phyloP scores from a whole-genome alignment of 2,888 invertebrate genomes.

The Dione vanillae region DNA sequence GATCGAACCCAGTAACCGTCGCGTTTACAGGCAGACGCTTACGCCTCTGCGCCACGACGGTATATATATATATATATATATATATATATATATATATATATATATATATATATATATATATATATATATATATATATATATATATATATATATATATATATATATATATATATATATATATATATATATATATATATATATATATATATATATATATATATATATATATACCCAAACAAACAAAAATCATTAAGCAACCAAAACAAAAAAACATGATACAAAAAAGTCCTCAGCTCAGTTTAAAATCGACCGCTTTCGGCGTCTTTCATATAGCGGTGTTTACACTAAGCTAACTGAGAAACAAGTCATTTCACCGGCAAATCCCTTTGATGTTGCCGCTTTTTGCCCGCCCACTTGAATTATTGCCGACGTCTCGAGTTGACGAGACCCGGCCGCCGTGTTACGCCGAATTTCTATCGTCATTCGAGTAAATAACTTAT shows the following conservation, averaged over 20 bases:
- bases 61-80: too few species aligned
- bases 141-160: too few species aligned
- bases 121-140: too few species aligned
- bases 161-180: too few species aligned
- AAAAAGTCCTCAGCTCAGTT: constrained; percentile 35
- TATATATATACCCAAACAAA: constrained; percentile 4
- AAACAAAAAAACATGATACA: constrained; percentile 6
- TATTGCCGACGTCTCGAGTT: constrained; percentile 61
- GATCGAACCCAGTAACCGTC: too few species aligned
- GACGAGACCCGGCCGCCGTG: constrained; percentile 56
- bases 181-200: too few species aligned
- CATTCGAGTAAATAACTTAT: constrained; percentile 41
- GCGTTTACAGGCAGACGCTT: too few species aligned
- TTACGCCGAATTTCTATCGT: constrained; percentile 59
- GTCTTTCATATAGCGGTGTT: constrained; percentile 80
- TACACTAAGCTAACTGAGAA: constrained; percentile 81
- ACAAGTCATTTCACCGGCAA: constrained; percentile 77
- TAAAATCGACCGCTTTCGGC: constrained; percentile 53
- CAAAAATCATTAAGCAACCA: not conserved
- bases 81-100: too few species aligned
- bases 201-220: too few species aligned
- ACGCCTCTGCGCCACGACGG: too few species aligned
- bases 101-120: too few species aligned
- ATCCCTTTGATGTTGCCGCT: constrained; percentile 77
- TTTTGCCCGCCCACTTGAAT: constrained; percentile 64